Evolutionary conservation across 2,797 vertebrate species (phyloP), one percentile per base, ranked within the genome.

Genomic region (Amphiprion clarkii): DNA sequence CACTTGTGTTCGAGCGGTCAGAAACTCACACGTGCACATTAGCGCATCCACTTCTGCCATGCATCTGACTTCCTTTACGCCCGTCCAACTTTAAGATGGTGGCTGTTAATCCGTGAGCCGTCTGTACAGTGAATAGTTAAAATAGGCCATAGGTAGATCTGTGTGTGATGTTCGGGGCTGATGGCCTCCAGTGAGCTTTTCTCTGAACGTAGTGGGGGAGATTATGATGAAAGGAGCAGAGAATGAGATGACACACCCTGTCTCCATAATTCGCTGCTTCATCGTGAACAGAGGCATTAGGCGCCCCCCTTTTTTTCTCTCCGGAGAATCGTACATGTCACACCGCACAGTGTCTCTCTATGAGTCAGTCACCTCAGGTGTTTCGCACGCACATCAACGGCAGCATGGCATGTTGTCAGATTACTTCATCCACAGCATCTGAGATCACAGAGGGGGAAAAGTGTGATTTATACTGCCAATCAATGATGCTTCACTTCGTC

Each of bases 191-290:
- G 84, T 88, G 89, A 84, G 88, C 83, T 85, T 87, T 90, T 86
- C 83, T 90, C 91, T 88, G 79, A 88, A 85, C 85, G 19, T 84
- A 65, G 87, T 89, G 76, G 83, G 89, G 74, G 86, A 89, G 91
- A 93, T 91, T 88, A 88, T 92, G 93, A 94, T 94, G 89, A 94
- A 92, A 94, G 91, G 83, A 91, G 83, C 89, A 87, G 88, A 89
- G 89, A 93, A 93, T 91, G 85, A 93, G 94, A 93, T 94, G 93
- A 93, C 91, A 94, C 92, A 90, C 92, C 89, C 86, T 93, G 93
- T 94, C 92, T 92, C 85, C 86, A 89, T 90, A 93, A 94, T 94
- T 93, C 79, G 72, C 83, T 86, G 89, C 91, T 91, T 93, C 91
- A 87, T 90, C 84, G 81, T 91, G 87, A 93, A 94, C 89, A 91